Conservation (phyloP, 1,140 invertebrate genomes). For the Sarcophaga peregrina region DNA sequence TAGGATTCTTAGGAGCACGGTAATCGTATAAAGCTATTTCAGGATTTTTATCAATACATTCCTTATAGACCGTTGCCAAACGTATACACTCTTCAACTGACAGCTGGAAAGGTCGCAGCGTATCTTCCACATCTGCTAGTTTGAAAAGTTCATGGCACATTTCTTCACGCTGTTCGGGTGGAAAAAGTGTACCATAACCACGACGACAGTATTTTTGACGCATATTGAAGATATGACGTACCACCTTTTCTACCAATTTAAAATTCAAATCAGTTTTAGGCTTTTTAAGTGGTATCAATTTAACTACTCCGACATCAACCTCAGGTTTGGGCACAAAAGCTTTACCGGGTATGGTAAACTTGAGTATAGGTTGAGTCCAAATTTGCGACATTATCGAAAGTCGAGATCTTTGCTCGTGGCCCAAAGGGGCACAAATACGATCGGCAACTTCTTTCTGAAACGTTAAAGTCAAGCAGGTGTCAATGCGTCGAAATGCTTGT, state of each 20-base stretch:
- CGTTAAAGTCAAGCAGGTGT: slow-evolving; percentile 90
- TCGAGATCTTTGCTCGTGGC: slow-evolving; percentile 79
- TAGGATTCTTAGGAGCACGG: slow-evolving; percentile 69
- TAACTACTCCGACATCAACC: slow-evolving; percentile 95
- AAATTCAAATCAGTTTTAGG: slow-evolving; percentile 87
- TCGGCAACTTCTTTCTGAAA: slow-evolving; percentile 97
- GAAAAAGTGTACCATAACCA: slow-evolving; percentile 82
- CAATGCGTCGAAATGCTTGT: slow-evolving; percentile 86
- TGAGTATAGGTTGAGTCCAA: slow-evolving; percentile 84
- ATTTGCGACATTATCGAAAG: slow-evolving; percentile 95
- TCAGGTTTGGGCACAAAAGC: slow-evolving; percentile 94
- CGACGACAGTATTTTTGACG: slow-evolving; percentile 85
- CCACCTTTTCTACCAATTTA: slow-evolving; percentile 89
- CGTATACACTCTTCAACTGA: slow-evolving; percentile 82
- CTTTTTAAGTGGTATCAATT: slow-evolving; percentile 80
- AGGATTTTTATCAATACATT: slow-evolving; percentile 78
- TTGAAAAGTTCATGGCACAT: slow-evolving; percentile 77
- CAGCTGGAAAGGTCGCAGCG: slow-evolving; percentile 76
- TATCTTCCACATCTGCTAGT: slow-evolving; percentile 79
- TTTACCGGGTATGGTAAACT: slow-evolving; percentile 89
- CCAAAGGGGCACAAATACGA: slow-evolving; percentile 81
- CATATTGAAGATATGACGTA: slow-evolving; percentile 86
- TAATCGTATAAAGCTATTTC: slow-evolving; percentile 77
- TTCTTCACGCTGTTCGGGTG: slow-evolving; percentile 74
- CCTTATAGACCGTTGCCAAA: slow-evolving; percentile 81